phyloP scores from a whole-genome alignment of 2,888 invertebrate genomes.

The Tryphoninae sp. region DNA sequence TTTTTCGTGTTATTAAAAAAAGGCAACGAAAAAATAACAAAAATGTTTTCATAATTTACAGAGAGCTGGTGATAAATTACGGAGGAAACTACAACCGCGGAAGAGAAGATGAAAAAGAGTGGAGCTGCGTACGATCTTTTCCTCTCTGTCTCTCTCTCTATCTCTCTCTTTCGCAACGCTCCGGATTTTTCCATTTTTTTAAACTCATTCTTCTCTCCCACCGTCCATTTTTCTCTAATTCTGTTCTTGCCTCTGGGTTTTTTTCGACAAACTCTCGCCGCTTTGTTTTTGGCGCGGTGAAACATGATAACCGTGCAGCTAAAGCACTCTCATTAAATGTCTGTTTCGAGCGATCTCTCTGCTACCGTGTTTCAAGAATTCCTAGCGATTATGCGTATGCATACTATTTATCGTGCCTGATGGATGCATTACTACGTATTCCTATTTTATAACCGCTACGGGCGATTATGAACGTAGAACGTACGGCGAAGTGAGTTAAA shows the following conservation, averaged over 20 bases:
- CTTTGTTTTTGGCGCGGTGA: slow-evolving; percentile 10
- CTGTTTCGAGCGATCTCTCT: slow-evolving; percentile 12
- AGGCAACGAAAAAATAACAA: too few species aligned
- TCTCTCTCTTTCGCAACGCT: slow-evolving; percentile 18
- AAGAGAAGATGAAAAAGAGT: slow-evolving; percentile 37
- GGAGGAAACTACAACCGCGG: slow-evolving; percentile 45
- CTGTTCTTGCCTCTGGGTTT: slow-evolving; percentile 28
- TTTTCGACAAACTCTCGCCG: slow-evolving; percentile 9
- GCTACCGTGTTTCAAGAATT: slow-evolving; percentile 21
- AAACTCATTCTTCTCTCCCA: slow-evolving; percentile 6
- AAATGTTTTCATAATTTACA: slow-evolving; percentile 47
- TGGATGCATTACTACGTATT: neutral
- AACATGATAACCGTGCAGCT: slow-evolving; percentile 20
- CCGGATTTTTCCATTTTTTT: slow-evolving; percentile 20
- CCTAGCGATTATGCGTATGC: slow-evolving; percentile 26
- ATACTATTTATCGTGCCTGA: neutral
- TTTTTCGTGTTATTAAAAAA: slow-evolving; percentile 18
- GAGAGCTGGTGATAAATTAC: slow-evolving; percentile 52
- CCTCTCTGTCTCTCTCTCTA: too few species aligned
- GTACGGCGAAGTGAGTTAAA: too few species aligned
- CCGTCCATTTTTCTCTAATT: slow-evolving; percentile 48
- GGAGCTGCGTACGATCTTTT: neutral
- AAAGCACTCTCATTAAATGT: slow-evolving; percentile 32
- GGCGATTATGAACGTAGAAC: neutral
- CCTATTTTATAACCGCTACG: neutral